Base-by-base conservation (phyloP, 1,140 invertebrate genomes). In the Drosophila athabasca region DNA sequence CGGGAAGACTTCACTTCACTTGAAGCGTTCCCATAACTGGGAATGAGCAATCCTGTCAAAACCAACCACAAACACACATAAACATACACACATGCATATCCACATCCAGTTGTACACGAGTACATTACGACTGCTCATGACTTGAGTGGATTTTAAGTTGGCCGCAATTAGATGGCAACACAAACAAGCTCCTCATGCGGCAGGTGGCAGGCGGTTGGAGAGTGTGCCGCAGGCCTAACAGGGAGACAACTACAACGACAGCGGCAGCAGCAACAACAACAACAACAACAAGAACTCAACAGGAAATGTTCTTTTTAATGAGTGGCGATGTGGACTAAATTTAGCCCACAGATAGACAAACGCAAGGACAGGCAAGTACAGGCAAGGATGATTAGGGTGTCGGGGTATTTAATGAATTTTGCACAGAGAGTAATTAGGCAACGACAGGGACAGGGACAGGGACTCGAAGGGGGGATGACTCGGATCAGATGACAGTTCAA, bases 271-370 rank as follows among this genome's bases (percentile, higher is more conserved):
- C 62, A 67, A 26, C 53, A 46, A 44, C 48, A 44, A 62, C 60
- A 55, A 61, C 58, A 0, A 26, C 24, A 5, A 62, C 60, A 55
- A 58, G 54, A 59, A 62, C 62, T 59, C 65, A 80, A 15, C 52
- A 58, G 45, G 54, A 44, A 73, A 87, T 87, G 73, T 81, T 62
- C 72, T 59, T 73, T 87, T 87, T 78, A 87, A 88, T 87, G 82
- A 87, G 79, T 82, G 66, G 66, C 62, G 50, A 57, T 60, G 69
- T 26, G 46, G 55, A 62, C 74, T 68, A 81, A 68, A 74, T 75
- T 75, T 75, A 78, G 79, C 55, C 51, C 22, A 35, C 62, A 69
- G 51, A 57, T n/a, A 44, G 57, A 24, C 53, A 45, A 19, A 35
- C 53, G 8, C 17, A 6, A 43, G 43, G 59, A 35, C 54, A 69